Evolutionary conservation across 2,113 vertebrate species (phyloP).

Genomic region (Hyperoodon ampullatus): DNA sequence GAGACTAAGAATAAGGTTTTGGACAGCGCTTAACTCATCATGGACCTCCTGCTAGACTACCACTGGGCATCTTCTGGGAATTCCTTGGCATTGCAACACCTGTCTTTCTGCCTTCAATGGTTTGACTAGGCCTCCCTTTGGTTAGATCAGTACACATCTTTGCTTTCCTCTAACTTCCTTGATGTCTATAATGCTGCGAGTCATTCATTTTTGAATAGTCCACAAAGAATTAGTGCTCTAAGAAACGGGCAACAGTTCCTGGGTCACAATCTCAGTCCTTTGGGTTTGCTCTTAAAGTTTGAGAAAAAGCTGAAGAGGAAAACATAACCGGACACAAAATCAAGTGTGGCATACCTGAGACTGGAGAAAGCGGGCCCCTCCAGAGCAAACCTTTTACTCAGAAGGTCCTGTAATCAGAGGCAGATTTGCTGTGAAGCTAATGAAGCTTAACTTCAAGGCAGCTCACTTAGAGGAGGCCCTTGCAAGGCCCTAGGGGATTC

Average conservation of each 20-base stretch:
- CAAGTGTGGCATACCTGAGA: background rate
- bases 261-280: background rate
- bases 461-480: background rate
- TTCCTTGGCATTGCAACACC: background rate
- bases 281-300: background rate
- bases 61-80: background rate
- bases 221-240: background rate
- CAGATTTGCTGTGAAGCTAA: background rate
- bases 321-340: background rate
- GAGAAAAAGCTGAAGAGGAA: background rate
- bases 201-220: background rate
- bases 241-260: background rate
- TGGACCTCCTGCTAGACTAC: background rate
- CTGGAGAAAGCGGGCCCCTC: background rate
- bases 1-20: background rate
- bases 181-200: background rate
- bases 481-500: background rate
- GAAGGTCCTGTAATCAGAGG: background rate
- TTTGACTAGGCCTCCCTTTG: background rate
- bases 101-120: background rate
- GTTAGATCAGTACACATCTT: background rate
- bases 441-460: background rate
- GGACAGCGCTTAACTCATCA: background rate
- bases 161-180: background rate
- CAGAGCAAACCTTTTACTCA: background rate